Base-by-base conservation (phyloP, 2,113 vertebrate genomes). In the Varanus salvator region DNA sequence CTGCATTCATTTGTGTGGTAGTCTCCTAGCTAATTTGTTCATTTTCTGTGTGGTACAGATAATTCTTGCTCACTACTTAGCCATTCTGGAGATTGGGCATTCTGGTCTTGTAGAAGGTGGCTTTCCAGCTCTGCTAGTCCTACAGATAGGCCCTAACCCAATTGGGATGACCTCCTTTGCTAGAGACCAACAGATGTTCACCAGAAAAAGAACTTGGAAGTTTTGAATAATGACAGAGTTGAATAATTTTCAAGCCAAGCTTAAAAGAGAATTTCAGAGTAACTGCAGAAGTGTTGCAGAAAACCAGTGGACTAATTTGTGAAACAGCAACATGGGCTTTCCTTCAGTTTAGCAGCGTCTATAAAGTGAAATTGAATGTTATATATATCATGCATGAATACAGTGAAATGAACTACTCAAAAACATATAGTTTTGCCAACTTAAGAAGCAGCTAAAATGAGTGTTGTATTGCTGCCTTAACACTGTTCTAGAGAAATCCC, bases 331-430 rank as follows among this genome's bases (percentile, higher is more conserved):
- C 48, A 21, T 60, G 25, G 15, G 68, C 34, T 15, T 72, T n/a
- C 69, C 50, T 31, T 57, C 78, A 29, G 23, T 38, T 29, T 15
- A 72, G 66, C 23, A 81, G 25, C n/a, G 76, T n/a, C 69, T 86
- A 14, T 91, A 52, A 66, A 76, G 21, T 69, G 27, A 57, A 66
- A 68, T 77, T 84, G 84, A 77, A 85, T 78, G 27, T 77, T 93
- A n/a, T 80, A 87, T 71, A 80, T 91, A 60, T 84, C 85, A 78
- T 0, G 89, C 60, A 27, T 52, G 52, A 80, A 44, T 50, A 15
- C 3, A 0, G 38, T 78, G 82, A 88, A 54, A 68, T 91, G 91
- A 93, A 80, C 8, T 64, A 3, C 44, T 88, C 31, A 71, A 34
- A 90, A 87, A 2, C 25, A 0, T 0, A 2, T 77, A 68, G 27